These are phyloP conservation scores for Bombus vancouverensis DNA, from an alignment of 1,140 invertebrate species.

Conservation along the genomic window DNA sequence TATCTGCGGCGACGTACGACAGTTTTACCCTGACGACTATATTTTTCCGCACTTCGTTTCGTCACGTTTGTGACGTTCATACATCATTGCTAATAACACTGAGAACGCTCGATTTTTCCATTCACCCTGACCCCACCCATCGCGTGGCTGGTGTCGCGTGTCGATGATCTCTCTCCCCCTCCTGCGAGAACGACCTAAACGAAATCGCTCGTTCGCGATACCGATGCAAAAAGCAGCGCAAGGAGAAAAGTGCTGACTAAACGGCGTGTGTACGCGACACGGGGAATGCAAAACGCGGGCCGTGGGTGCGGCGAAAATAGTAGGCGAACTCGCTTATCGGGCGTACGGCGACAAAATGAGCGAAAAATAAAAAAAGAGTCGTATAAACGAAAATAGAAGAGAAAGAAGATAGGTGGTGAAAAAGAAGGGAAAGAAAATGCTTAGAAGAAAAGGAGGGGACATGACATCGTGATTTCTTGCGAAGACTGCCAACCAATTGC, in stretches of 20 bases:
- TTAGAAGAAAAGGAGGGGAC: not conserved
- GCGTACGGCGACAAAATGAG: not conserved
- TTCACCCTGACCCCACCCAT: slow-evolving; percentile 16
- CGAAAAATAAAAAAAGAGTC: too few relatives aligned
- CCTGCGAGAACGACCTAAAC: not conserved
- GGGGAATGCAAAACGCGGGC: slow-evolving; percentile 12
- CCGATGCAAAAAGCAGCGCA: not conserved
- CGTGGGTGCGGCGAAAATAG: not conserved
- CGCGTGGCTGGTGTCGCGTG: slow-evolving; percentile 4
- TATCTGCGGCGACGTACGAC: not conserved
- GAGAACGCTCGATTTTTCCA: not conserved
- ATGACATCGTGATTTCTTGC: slow-evolving; percentile 13
- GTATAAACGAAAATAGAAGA: not conserved
- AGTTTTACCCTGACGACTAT: too few relatives aligned
- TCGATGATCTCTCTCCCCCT: not conserved
- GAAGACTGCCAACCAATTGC: not conserved
- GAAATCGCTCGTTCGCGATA: slow-evolving; percentile 12
- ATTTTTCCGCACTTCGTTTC: not conserved
- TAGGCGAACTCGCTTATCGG: slow-evolving; percentile 3
- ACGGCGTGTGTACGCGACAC: not conserved
- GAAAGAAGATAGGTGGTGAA: too few relatives aligned
- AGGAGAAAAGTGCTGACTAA: slow-evolving; percentile 32
- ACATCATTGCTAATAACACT: slow-evolving; percentile 4
- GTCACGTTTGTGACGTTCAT: not conserved
- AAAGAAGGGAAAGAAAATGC: not conserved